A percentile compares a stretch with the other conserved stretches of the same genome.
Conservation (phyloP, 2,113 vertebrate genomes). For the Oxyura jamaicensis region DNA sequence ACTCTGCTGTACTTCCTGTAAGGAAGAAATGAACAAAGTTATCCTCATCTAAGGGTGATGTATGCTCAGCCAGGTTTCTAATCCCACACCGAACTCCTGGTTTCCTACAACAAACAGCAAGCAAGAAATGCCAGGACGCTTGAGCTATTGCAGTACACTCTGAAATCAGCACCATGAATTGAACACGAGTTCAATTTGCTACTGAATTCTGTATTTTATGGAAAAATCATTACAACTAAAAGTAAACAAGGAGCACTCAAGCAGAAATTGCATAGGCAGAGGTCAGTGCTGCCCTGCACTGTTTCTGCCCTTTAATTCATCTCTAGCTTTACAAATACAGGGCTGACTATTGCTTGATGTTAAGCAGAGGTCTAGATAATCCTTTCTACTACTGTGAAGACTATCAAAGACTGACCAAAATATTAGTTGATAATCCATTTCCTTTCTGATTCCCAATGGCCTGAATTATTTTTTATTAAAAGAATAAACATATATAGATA, state of each 20-base stretch:
- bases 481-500: neutral
- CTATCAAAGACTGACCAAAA: neutral
- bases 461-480: neutral
- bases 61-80: neutral
- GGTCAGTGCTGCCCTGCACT: neutral
- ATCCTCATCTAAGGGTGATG: neutral
- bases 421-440: neutral
- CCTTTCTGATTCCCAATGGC: neutral
- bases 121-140: neutral
- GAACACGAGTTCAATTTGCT: neutral
- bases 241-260: neutral
- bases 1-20: slow-evolving; percentile 46
- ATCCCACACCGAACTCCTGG: neutral
- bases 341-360: neutral
- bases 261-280: neutral
- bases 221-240: neutral
- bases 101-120: neutral
- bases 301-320: neutral
- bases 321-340: neutral
- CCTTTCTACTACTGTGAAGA: neutral
- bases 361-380: neutral
- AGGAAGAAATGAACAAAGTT: neutral
- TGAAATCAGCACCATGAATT: neutral
- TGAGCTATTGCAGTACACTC: neutral
- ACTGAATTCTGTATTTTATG: neutral